These are phyloP conservation scores for Dermatemys mawii DNA, from an alignment of 2,113 vertebrate genomes.

Conservation along the genomic window DNA sequence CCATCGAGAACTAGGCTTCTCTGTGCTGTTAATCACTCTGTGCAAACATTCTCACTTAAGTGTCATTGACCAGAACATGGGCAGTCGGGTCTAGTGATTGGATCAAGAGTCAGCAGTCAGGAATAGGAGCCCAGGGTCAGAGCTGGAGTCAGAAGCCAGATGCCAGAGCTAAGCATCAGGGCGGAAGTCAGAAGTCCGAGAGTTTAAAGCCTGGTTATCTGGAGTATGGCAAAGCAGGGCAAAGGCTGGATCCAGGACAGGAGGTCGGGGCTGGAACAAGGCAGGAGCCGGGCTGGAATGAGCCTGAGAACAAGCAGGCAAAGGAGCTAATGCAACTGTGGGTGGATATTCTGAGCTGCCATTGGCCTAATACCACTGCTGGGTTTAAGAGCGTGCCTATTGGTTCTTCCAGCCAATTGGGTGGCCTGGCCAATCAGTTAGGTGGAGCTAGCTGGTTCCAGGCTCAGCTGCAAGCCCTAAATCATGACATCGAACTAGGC, in stretches of 20 bases:
- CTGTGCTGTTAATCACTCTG: neutral
- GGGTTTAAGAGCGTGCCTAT: neutral
- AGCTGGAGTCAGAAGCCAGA: neutral
- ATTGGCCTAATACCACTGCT: neutral
- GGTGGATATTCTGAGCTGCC: neutral
- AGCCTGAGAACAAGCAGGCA: neutral
- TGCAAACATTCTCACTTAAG: fast-evolving
- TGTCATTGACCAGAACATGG: neutral
- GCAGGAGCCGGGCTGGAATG: neutral
- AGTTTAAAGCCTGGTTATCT: neutral
- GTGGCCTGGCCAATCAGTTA: neutral
- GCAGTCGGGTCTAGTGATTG: neutral
- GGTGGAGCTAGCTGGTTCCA: neutral
- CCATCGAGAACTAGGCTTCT: neutral
- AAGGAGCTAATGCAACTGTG: neutral
- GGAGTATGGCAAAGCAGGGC: neutral
- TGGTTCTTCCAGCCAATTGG: neutral
- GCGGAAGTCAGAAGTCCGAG: neutral
- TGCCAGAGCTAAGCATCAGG: neutral
- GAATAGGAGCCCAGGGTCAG: neutral
- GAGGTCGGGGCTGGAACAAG: neutral
- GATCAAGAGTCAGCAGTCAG: neutral
- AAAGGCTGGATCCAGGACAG: neutral
- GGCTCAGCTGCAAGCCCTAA: neutral
- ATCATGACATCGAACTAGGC: neutral